Evolutionary conservation across 2,888 invertebrate genomes (phyloP).

Genomic region (Epirrita christyi): DNA sequence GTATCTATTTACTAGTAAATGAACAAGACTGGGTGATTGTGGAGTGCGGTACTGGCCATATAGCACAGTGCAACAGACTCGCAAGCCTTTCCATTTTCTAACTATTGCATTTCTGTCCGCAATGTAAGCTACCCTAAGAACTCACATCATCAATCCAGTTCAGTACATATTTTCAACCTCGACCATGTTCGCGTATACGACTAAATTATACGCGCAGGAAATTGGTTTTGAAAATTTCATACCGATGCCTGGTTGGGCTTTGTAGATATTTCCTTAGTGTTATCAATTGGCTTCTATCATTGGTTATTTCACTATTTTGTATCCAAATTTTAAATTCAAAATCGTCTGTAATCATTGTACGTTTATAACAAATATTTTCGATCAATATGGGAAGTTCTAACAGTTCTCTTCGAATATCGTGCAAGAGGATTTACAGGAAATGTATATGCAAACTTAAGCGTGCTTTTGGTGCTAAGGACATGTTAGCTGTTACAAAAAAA

Average conservation of each 20-base stretch:
- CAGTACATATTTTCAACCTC: slow-evolving; percentile 23
- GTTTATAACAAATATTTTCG: not conserved
- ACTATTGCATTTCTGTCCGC: slow-evolving; percentile 8
- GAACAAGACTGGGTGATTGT: no score
- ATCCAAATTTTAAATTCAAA: slow-evolving; percentile 12
- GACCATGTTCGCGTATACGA: slow-evolving; percentile 32
- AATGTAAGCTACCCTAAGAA: slow-evolving; percentile 21
- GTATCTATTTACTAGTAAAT: no score
- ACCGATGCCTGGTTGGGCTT: slow-evolving; percentile 33
- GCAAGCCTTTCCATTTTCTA: slow-evolving; percentile 8
- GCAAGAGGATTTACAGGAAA: slow-evolving; percentile 49
- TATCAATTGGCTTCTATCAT: slow-evolving; percentile 8
- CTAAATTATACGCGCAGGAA: slow-evolving; percentile 25
- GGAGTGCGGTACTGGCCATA: not conserved
- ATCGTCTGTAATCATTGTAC: no score
- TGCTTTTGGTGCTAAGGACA: slow-evolving; percentile 80
- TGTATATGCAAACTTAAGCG: slow-evolving; percentile 50
- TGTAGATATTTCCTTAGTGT: slow-evolving; percentile 11
- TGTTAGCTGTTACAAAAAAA: slow-evolving; percentile 83
- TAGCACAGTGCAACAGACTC: slow-evolving; percentile 2
- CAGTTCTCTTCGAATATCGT: slow-evolving; percentile 48
- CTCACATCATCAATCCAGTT: slow-evolving; percentile 15
- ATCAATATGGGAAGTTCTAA: slow-evolving; percentile 55
- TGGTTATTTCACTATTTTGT: slow-evolving; percentile 8
- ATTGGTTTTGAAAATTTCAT: slow-evolving; percentile 30